Conservation (phyloP, 2,797 vertebrate genomes). For the Vespertilio murinus region DNA sequence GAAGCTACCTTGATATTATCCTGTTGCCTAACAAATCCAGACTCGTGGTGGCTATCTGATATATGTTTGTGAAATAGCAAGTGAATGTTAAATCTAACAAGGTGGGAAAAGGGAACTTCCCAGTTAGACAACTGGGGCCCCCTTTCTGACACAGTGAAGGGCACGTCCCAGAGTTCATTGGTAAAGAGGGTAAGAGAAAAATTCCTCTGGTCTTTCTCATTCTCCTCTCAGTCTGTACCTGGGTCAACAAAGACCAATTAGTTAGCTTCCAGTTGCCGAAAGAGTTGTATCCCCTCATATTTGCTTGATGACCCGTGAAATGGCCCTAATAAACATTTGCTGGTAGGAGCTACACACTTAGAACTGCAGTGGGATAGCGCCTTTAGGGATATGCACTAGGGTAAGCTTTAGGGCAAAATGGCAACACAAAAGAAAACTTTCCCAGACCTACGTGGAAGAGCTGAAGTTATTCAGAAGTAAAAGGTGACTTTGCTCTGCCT, state of each 20-base stretch:
- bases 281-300: neutral
- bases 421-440: neutral
- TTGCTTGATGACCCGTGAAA: neutral
- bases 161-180: neutral
- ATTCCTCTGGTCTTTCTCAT: neutral
- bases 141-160: neutral
- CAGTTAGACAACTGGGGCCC: neutral
- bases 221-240: neutral
- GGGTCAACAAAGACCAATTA: neutral
- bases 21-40: no score
- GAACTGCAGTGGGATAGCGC: neutral
- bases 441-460: neutral
- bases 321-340: neutral
- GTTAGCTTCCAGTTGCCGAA: neutral
- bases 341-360: neutral
- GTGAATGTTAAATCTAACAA: neutral
- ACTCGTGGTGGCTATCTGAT: neutral
- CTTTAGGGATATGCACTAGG: neutral
- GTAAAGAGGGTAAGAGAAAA: neutral
- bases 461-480: neutral
- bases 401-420: neutral
- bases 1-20: neutral
- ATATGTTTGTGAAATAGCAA: conserved; percentile 4
- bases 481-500: neutral
- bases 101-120: neutral